Base-by-base conservation (phyloP, 2,797 vertebrate species). In the Chelonia mydas region DNA sequence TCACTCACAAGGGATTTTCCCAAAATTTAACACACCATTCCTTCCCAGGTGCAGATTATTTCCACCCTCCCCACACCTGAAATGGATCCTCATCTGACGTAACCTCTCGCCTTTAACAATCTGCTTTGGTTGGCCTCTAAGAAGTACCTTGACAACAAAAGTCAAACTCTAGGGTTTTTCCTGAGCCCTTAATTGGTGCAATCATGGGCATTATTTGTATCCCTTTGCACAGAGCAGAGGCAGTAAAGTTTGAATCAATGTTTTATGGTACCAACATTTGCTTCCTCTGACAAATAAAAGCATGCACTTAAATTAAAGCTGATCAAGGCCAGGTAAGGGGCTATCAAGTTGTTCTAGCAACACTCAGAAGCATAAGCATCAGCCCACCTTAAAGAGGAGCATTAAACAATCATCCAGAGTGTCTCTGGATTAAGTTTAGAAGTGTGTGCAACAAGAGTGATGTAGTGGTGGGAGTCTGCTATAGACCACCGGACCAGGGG, bases 61-160 rank as follows among this genome's bases (percentile, higher is more conserved):
- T 96, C 89, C 92, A 82, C 94, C 92, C 91, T 59, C 90, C 94
- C 90, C 90, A 74, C 91, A 84, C 86, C 45, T 28, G 17, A 41
- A 33, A 41, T 41, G 21, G 19, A 21, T 72, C 65, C n/a, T 72
- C 65, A 6, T 12, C 65, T 74, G 90, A 92, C 95, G 83, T 92
- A 96, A 96, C 91, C 92, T 90, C 94, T 91, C 2, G 59, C 82
- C 94, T 96, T 47, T 95, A 96, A 97, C 96, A 87, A 94, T 93
- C 83, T 94, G 93, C 85, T 84, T 91, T 88, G 74, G 94, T 91
- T 45, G 37, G 89, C 37, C 85, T 90, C 80, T 90, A 8, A 84
- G 7, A 86, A 84, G 86, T 31, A 54, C 93, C 89, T 95, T 94
- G 94, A 89, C 84, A 47, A 21, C 23, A 87, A 81, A 88, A 76